Evolutionary conservation across 2,113 vertebrate species (phyloP).

Genomic region (Pelvicachromis taeniatus): DNA sequence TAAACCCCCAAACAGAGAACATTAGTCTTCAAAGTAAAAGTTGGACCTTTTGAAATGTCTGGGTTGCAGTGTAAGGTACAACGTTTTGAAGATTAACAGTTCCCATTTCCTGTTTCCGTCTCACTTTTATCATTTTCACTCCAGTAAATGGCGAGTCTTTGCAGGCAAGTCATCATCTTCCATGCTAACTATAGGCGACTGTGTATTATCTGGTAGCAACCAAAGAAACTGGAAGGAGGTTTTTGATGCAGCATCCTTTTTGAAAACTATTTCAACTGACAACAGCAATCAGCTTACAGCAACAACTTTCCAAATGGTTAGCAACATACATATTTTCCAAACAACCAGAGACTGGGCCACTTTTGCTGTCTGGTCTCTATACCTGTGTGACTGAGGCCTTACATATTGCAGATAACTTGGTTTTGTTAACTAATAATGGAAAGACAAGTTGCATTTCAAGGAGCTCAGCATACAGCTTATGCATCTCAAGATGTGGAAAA

Average conservation of each 20-base stretch:
- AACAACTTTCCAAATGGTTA: neutral
- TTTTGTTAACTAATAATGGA: neutral
- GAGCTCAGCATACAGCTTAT: neutral
- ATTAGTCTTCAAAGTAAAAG: neutral
- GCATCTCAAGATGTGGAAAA: neutral
- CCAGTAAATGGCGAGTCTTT: neutral
- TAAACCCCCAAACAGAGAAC: neutral
- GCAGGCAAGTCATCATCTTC: neutral
- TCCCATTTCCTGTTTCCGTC: neutral
- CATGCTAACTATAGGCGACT: neutral
- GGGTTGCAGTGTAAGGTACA: neutral
- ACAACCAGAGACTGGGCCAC: neutral
- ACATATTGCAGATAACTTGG: neutral
- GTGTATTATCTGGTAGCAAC: neutral
- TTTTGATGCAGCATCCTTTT: neutral
- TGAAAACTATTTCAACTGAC: accelerated
- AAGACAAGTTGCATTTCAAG: neutral
- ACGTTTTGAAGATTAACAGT: neutral
- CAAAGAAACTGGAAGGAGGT: neutral
- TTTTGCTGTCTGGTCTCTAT: neutral
- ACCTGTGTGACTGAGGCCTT: neutral
- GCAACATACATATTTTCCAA: neutral
- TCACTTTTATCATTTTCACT: neutral
- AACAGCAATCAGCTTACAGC: neutral
- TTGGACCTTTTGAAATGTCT: no score